These are phyloP conservation scores for Caenorhabditis sp. DNA, from an alignment of 2,888 invertebrate genomes.

Conservation along the genomic window DNA sequence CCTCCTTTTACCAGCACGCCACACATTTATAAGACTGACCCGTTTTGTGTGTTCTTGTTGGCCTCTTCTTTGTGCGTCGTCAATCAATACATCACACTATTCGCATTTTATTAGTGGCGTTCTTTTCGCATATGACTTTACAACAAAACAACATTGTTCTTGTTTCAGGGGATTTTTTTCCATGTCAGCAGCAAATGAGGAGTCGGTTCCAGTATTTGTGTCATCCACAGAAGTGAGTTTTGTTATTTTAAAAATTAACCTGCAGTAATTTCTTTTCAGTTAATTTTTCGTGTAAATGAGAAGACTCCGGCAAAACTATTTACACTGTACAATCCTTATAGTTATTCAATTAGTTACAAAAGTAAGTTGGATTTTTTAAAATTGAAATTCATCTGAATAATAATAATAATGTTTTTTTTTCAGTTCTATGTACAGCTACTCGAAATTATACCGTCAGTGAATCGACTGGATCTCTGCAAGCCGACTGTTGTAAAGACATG, in stretches of 20 bases:
- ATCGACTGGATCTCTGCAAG: conserved; percentile 26
- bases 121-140: neutral
- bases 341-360: conserved; percentile 43
- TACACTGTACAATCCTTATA: conserved; percentile 51
- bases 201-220: conserved; percentile 35
- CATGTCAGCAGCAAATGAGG: conserved; percentile 36
- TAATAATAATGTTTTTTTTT: conserved; percentile 9
- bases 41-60: neutral
- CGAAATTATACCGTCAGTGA: conserved; percentile 40
- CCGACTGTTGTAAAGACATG: conserved; percentile 49
- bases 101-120: neutral
- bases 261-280: conserved; percentile 12
- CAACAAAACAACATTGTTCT: neutral
- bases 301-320: conserved; percentile 31
- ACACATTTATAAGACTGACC: neutral
- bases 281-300: conserved; percentile 36
- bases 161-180: conserved; percentile 20
- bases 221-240: conserved; percentile 30
- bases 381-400: neutral
- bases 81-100: neutral
- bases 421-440: conserved; percentile 51
- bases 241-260: neutral
- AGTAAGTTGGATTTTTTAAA: conserved; percentile 36
- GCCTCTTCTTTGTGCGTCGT: neutral
- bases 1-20: neutral